These are phyloP conservation scores for Endotricha flammealis DNA, from an alignment of 2,888 invertebrate species.

Conservation along the genomic window DNA sequence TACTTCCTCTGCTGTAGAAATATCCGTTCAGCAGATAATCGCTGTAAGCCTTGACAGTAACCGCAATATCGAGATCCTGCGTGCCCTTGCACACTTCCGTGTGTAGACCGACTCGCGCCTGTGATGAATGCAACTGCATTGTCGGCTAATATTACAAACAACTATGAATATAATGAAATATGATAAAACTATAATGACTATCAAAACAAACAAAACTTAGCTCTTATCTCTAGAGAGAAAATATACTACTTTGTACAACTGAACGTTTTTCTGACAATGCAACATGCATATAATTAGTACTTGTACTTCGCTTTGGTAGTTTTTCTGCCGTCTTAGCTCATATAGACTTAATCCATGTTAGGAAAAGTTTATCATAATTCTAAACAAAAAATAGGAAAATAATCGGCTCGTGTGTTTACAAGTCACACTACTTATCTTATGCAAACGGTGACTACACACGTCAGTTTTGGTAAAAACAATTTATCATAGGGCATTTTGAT, in stretches of 20 bases:
- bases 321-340: background rate
- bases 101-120: constrained; percentile 15
- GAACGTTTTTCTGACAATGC: too few species aligned
- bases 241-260: too few species aligned
- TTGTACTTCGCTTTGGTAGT: too few species aligned
- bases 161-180: too few species aligned
- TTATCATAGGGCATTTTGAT: constrained; percentile 53
- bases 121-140: too few species aligned
- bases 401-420: constrained; percentile 15
- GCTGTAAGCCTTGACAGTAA: constrained; percentile 6
- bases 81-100: constrained; percentile 44
- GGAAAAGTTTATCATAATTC: constrained; percentile 1
- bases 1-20: background rate
- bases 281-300: too few species aligned
- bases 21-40: background rate
- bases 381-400: constrained; percentile 10
- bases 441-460: constrained; percentile 30
- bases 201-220: too few species aligned
- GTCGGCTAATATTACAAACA: too few species aligned
- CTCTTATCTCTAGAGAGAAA: too few species aligned
- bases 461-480: constrained; percentile 33
- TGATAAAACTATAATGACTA: too few species aligned
- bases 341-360: constrained; percentile 6
- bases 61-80: constrained; percentile 12
- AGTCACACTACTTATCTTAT: constrained; percentile 33